These are phyloP conservation scores for Andrena fulva DNA, from an alignment of 2,888 invertebrate species.

Conservation along the genomic window DNA sequence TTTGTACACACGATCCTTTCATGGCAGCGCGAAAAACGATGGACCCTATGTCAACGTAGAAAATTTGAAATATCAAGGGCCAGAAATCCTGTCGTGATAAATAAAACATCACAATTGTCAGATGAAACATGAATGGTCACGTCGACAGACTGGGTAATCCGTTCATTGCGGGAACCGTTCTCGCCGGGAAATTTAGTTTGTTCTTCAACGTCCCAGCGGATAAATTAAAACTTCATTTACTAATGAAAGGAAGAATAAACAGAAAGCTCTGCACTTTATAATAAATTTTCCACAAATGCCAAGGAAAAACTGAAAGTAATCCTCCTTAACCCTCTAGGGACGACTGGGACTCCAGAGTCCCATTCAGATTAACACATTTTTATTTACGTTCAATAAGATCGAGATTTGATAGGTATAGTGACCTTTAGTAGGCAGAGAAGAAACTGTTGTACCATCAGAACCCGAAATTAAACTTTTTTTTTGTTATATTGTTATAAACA, in stretches of 20 bases:
- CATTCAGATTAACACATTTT: too few relatives aligned
- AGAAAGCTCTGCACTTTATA: not conserved
- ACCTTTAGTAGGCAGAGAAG: too few relatives aligned
- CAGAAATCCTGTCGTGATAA: not conserved
- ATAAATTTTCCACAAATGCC: not conserved
- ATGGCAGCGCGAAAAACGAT: not conserved
- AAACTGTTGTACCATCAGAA: too few relatives aligned
- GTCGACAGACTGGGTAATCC: not conserved
- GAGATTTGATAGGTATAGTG: too few relatives aligned
- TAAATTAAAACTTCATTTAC: not conserved
- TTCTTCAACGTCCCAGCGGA: not conserved
- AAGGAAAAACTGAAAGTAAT: too few relatives aligned
- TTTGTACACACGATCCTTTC: not conserved
- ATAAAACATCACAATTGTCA: conserved; percentile 5
- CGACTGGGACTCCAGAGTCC: too few relatives aligned
- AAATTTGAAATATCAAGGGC: not conserved
- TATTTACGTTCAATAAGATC: too few relatives aligned
- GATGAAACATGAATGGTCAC: not conserved
- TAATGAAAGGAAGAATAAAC: not conserved
- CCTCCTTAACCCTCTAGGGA: too few relatives aligned
- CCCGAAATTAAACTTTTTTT: too few relatives aligned
- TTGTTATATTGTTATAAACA: too few relatives aligned
- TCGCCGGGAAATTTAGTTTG: not conserved
- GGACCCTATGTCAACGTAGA: too few relatives aligned
- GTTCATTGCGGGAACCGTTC: not conserved